Evolutionary conservation across 2,113 vertebrate genomes (phyloP).

Genomic region (Passer montanus): DNA sequence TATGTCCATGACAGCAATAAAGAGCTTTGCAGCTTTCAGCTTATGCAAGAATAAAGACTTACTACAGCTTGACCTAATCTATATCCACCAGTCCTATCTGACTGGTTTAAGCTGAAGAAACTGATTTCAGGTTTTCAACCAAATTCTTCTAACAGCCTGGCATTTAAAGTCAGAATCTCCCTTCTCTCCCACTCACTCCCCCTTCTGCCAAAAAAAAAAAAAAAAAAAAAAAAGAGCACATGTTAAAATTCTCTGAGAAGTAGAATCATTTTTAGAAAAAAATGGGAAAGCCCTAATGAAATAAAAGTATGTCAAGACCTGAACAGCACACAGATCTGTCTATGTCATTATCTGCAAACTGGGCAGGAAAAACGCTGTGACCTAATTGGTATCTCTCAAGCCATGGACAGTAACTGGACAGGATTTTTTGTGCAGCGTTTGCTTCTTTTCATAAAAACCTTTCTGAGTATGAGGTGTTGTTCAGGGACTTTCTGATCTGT

Average conservation of each 20-base stretch:
- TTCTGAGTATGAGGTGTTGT: neutral
- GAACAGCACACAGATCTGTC: neutral
- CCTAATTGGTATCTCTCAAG: neutral
- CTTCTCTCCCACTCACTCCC: accelerated
- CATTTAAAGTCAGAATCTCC: neutral
- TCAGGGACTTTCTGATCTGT: neutral
- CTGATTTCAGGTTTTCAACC: neutral
- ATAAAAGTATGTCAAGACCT: neutral
- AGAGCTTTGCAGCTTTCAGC: neutral
- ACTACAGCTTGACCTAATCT: neutral
- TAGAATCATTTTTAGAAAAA: neutral
- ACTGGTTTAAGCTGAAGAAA: neutral
- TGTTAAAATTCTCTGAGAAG: neutral
- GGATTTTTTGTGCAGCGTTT: neutral
- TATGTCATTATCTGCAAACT: neutral
- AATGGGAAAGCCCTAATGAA: neutral
- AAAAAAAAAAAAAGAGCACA: no score
- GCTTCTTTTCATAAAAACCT: neutral
- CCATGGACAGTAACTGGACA: neutral
- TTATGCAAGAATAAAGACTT: conserved; percentile 9
- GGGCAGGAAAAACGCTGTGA: neutral
- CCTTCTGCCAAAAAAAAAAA: accelerated
- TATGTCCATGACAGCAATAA: neutral
- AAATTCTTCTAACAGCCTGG: neutral
- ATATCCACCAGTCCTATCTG: neutral